Evolutionary conservation across 2,888 invertebrate genomes (phyloP).

Genomic region (Yponomeuta sedellus): DNA sequence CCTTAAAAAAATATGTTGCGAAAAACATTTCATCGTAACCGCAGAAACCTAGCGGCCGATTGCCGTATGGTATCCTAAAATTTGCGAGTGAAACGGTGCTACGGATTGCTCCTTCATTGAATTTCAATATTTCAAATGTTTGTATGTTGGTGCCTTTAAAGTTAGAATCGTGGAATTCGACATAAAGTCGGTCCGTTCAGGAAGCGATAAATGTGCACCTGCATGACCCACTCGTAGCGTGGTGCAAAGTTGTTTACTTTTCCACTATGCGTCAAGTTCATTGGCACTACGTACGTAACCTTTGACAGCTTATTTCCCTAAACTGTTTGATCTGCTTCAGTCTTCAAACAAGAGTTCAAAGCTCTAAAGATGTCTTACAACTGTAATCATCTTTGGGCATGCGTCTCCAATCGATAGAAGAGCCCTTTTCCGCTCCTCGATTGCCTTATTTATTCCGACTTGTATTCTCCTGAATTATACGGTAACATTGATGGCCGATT

Average conservation of each 20-base stretch:
- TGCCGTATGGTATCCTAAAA: background rate
- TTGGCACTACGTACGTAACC: background rate
- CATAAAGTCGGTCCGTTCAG: background rate
- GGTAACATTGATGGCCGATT: slow-evolving; percentile 36
- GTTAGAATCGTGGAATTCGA: background rate
- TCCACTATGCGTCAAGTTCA: slow-evolving; percentile 1
- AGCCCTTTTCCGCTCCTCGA: no score
- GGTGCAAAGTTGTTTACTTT: background rate
- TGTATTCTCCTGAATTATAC: background rate
- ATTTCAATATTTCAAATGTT: background rate
- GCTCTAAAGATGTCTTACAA: background rate
- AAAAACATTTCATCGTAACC: background rate
- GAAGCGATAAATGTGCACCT: background rate
- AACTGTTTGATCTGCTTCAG: background rate
- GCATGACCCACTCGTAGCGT: slow-evolving; percentile 2
- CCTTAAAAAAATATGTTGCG: background rate
- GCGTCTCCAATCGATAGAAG: no score
- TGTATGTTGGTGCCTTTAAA: background rate
- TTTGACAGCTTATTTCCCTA: background rate
- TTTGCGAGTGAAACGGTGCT: background rate
- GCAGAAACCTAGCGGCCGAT: background rate
- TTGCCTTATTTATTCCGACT: background rate
- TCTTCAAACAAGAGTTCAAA: background rate
- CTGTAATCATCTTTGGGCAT: no score
- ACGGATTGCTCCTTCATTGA: no score